Base-by-base conservation (phyloP, 2,797 vertebrate genomes). In the Sebastes goodei region DNA sequence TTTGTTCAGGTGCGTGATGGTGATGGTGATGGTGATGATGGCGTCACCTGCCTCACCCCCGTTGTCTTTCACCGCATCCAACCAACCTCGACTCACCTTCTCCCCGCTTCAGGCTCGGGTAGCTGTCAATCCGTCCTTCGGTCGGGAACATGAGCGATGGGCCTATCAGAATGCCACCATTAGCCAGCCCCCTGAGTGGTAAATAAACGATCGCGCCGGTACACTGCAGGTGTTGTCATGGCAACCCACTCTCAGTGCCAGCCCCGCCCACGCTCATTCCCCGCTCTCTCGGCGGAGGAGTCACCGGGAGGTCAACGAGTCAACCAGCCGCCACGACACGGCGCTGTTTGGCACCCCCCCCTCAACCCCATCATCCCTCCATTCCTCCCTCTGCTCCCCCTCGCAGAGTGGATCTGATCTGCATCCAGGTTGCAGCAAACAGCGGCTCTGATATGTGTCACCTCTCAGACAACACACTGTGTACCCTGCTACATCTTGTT, bases 151-250 rank as follows among this genome's bases (percentile, higher is more conserved):
- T 95, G 96, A 96, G 94, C 84, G 91, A 96, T 96, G 94, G 93
- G 89, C 94, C 93, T 71, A 93, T 96, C 95, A 95, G 92, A 93
- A 91, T 86, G 94, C 92, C 94, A 86, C 94, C 93, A 94, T 94
- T 95, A 95, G 94, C 95, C 94, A 94, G 93, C 95, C 95, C 93
- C 95, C 92, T 94, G 93, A 95, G 96, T 95, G 94, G 93, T 95
- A 96, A 96, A 96, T 96, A 96, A 96, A 96, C 97, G 96, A 97
- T 96, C 95, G 95, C 95, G 96, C 96, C 94, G 96, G 96, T 97
- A 97, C 96, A 96, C 96, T 97, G 95, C 95, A 96, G 96, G 96
- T 96, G 97, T 98, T 97, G 96, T 97, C 96, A 97, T 97, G 95
- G 96, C 95, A 96, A 97, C 97, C 83, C 77, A 29, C 93, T 93